Percentiles rank a stretch among this genome's conserved stretches.
phyloP scores from a whole-genome alignment of 2,113 vertebrate species.

The Strix aluco region DNA sequence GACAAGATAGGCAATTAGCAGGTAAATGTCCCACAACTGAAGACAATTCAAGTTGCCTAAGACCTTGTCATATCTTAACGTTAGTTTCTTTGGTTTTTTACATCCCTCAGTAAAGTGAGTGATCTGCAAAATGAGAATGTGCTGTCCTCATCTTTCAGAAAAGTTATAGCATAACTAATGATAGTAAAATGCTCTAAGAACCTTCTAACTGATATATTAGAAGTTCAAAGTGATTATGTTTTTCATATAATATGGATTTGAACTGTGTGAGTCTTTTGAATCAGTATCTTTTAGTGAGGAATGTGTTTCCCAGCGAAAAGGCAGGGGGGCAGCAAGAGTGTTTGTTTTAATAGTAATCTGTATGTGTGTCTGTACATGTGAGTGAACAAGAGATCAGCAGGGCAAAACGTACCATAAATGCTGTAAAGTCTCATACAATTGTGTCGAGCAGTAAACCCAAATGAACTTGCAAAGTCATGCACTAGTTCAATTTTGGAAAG shows the following conservation, averaged over 20 bases:
- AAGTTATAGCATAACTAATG: constrained; percentile 1
- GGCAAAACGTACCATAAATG: constrained; percentile 61
- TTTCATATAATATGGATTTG: background rate
- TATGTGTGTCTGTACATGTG: background rate
- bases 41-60: background rate
- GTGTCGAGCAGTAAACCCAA: constrained; percentile 69
- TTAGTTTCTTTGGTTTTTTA: background rate
- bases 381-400: constrained; percentile 51
- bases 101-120: background rate
- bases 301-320: background rate
- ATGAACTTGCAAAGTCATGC: constrained; percentile 78
- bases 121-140: background rate
- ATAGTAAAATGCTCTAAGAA: constrained; percentile 11
- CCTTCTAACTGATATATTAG: background rate
- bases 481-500: constrained; percentile 72
- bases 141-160: background rate
- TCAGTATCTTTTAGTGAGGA: background rate
- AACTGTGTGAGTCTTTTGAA: background rate
- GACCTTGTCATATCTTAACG: background rate
- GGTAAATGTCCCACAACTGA: background rate
- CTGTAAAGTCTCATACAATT: constrained; percentile 60
- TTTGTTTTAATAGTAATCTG: constrained; percentile 22
- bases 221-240: background rate
- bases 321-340: background rate
- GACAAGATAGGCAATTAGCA: background rate